Percentiles rank a stretch among this genome's conserved stretches.
These are phyloP conservation scores for Drosophila willistoni DNA, from an alignment of 1,140 invertebrate genomes.

Conservation along the genomic window DNA sequence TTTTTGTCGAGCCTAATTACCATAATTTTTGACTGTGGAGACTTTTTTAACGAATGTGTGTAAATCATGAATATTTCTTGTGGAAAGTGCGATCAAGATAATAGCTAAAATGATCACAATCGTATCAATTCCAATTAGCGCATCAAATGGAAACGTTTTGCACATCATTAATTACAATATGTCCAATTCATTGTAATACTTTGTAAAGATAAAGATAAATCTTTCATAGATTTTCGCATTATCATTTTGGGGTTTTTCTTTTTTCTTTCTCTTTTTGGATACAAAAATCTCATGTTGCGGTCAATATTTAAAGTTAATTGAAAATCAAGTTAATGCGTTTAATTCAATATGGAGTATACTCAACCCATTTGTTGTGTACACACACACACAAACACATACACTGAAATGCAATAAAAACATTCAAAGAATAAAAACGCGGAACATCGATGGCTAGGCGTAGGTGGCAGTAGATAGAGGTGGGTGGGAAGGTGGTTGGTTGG, in stretches of 20 bases:
- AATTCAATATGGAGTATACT: conserved; percentile 68
- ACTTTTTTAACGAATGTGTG: too few species aligned
- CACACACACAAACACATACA: conserved; percentile 36
- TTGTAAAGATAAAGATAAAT: conserved; percentile 19
- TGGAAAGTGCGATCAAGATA: too few species aligned
- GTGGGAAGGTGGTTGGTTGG: conserved; percentile 3
- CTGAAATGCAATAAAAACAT: conserved; percentile 75
- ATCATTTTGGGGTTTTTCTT: conserved; percentile 23
- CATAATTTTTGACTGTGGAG: too few species aligned
- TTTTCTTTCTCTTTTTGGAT: not conserved
- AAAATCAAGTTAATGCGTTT: conserved; percentile 81
- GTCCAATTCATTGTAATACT: conserved; percentile 9
- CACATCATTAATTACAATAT: conserved; percentile 35
- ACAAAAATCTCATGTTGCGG: conserved; percentile 59
- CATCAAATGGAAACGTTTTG: conserved; percentile 16
- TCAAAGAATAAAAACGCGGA: conserved; percentile 42
- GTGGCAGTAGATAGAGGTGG: conserved; percentile 6
- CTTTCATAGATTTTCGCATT: conserved; percentile 27
- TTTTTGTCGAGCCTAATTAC: too few species aligned
- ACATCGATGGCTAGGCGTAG: conserved; percentile 16
- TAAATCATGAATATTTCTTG: not conserved
- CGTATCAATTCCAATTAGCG: not conserved
- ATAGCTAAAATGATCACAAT: not conserved
- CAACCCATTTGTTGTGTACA: conserved; percentile 40
- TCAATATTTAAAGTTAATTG: conserved; percentile 76